Percentiles rank a stretch among this genome's conserved stretches.
Conservation (phyloP, 2,797 vertebrate species). For the Nothura maculosa region DNA sequence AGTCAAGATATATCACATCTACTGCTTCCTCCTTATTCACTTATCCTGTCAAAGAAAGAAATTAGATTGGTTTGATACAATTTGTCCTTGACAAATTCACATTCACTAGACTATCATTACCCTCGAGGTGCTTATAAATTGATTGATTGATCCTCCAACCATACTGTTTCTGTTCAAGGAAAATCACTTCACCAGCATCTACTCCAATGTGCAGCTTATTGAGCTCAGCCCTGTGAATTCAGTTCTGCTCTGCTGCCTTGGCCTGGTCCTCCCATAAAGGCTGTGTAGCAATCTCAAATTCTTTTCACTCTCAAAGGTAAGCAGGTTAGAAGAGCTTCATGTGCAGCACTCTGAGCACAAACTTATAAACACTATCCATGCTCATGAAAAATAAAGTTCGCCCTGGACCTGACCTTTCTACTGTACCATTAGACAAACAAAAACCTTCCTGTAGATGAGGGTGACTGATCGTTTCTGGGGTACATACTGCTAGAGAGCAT, state of each 20-base stretch:
- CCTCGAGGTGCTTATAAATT: conserved; percentile 69
- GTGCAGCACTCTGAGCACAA: not conserved
- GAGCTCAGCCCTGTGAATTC: conserved; percentile 2
- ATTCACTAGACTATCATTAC: conserved; percentile 67
- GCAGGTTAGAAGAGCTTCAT: not conserved
- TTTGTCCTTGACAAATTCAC: conserved; percentile 72
- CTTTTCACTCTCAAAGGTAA: not conserved
- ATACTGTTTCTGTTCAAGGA: conserved; percentile 11
- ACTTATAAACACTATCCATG: accelerated
- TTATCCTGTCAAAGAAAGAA: conserved; percentile 70
- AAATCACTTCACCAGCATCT: conserved; percentile 37
- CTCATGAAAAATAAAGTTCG: not conserved
- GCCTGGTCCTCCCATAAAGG: not conserved
- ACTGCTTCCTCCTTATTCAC: conserved; percentile 60
- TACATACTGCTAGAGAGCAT: not conserved
- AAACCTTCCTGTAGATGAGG: not conserved
- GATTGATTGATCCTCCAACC: conserved; percentile 62
- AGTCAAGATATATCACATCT: conserved; percentile 68
- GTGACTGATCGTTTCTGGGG: not conserved
- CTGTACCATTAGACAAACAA: not conserved
- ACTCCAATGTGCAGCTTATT: conserved; percentile 14
- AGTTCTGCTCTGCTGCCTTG: not conserved
- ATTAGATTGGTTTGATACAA: conserved; percentile 73
- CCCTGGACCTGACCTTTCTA: not conserved
- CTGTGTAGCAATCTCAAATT: not conserved